Conservation (phyloP, 2,888 invertebrate genomes). For the Coleophora deauratella region DNA sequence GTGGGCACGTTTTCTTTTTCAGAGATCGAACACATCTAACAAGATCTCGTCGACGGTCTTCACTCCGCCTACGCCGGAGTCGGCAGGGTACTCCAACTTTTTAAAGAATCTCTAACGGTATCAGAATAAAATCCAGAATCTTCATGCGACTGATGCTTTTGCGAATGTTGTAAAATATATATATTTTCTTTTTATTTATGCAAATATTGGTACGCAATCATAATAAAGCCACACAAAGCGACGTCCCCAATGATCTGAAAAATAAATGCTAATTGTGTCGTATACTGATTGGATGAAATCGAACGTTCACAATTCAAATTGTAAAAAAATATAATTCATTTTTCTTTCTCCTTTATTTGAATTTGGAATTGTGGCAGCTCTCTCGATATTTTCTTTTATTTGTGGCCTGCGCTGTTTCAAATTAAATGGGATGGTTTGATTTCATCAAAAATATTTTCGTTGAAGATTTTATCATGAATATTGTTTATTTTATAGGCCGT, state of each 20-base stretch:
- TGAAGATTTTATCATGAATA: neutral
- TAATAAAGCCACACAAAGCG: neutral
- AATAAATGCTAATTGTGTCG: constrained; percentile 19
- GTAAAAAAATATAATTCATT: constrained; percentile 21
- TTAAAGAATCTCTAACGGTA: constrained; percentile 66
- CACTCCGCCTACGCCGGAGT: constrained; percentile 61
- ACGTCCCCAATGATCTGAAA: constrained; percentile 11
- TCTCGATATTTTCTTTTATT: too few species aligned
- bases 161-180: constrained; percentile 25
- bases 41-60: constrained; percentile 62
- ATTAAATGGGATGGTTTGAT: too few species aligned
- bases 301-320: constrained; percentile 20
- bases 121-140: constrained; percentile 14
- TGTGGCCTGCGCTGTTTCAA: too few species aligned
- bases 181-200: neutral
- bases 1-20: constrained; percentile 18
- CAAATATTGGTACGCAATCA: too few species aligned
- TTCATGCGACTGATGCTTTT: constrained; percentile 21
- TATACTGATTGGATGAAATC: constrained; percentile 20
- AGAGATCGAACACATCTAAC: constrained; percentile 61
- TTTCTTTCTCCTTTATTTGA: neutral
- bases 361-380: too few species aligned
- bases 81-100: constrained; percentile 64
- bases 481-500: constrained; percentile 17
- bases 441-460: neutral